Evolutionary conservation across 2,888 invertebrate genomes (phyloP), one percentile per base, ranked within the genome.

Genomic region (Diloba caeruleocephala): DNA sequence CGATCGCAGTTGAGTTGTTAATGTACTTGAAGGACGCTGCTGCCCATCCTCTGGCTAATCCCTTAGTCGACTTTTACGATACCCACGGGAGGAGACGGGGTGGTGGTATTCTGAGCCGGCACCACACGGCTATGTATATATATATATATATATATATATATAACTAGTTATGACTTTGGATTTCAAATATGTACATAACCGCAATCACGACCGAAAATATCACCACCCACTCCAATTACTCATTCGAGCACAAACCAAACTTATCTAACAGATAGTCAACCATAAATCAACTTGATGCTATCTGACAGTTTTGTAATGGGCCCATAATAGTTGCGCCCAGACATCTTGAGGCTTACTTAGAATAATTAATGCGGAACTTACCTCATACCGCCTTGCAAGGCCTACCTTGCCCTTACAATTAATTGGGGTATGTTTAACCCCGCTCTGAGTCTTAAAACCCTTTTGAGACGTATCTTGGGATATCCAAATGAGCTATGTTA

Each of bases 251-350:
- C 50, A 55, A 58, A 61, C 43, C 52, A 55, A 59, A 61, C 43
- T 71, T 68, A 78, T 67, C 68, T 72, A 44, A 46, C 55, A 64
- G 65, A 63, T 64, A 55, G 49, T 56, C 36, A 13, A 55, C 72
- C 51, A 73, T 73, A 69, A 73, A 73, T 73, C 72, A 73, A 52
- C 58, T 63, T 61, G 66, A 74, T 73, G 73, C 58, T 66, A 73
- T 75, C 73, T 72, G 79, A 76, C 73, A 76, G 73, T 48, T 69
- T 59, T 61, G 64, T 71, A 71, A 71, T 59, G 68, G 70, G 63
- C 57, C 57, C 62, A 58, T 76, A 74, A 77, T 77, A 71, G 76
- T 65, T 60, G 41, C 38, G 46, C 61, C 55, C 49, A 60, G 64
- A 67, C 63, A 63, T 74, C 75, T 71, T 63, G 50, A 57, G 55